Conservation (phyloP, 2,113 vertebrate genomes). For the Anthoscopus minutus region DNA sequence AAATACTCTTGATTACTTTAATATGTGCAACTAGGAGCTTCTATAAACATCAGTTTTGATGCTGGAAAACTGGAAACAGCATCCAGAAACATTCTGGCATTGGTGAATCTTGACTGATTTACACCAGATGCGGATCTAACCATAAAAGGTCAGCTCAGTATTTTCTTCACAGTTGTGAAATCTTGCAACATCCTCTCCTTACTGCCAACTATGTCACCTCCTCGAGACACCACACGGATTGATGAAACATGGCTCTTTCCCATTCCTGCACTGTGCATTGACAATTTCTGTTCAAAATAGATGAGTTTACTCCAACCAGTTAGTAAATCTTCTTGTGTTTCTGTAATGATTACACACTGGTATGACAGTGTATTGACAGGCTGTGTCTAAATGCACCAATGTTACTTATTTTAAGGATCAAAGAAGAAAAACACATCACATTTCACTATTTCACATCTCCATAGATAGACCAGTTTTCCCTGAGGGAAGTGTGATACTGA, state of each 20-base stretch:
- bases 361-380: neutral
- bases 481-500: no score
- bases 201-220: neutral
- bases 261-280: neutral
- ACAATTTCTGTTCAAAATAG: neutral
- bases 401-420: rapidly evolving
- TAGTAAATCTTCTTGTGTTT: neutral
- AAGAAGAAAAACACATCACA: neutral
- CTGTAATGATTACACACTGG: neutral
- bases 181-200: neutral
- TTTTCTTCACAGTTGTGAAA: neutral
- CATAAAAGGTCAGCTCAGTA: neutral
- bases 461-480: neutral
- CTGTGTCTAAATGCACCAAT: neutral
- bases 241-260: neutral
- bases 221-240: neutral
- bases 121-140: neutral
- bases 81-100: constrained; percentile 18
- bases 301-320: neutral
- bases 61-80: neutral
- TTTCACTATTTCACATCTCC: neutral
- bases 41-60: neutral
- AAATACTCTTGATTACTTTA: constrained; percentile 31
- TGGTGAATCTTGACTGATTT: neutral
- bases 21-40: constrained; percentile 5